Evolutionary conservation across 2,113 vertebrate genomes (phyloP).

Genomic region (Loxodonta africana): DNA sequence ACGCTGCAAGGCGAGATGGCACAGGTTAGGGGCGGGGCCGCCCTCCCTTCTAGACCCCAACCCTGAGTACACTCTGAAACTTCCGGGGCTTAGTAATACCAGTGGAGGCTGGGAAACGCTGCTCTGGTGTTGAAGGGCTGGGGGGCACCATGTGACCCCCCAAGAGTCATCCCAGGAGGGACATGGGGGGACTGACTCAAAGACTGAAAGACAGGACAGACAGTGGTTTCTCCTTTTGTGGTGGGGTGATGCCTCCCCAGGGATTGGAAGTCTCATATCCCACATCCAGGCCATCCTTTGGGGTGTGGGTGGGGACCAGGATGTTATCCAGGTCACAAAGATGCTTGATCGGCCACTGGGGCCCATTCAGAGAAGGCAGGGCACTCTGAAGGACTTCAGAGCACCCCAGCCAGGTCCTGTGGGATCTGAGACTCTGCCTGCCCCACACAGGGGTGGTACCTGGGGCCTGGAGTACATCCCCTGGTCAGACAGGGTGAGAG

Average conservation of each 20-base stretch:
- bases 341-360: neutral
- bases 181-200: too few species aligned
- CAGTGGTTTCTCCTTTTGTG: neutral
- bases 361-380: fast-evolving
- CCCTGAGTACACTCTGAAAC: neutral
- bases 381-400: fast-evolving
- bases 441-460: neutral
- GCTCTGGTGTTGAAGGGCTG: neutral
- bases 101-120: neutral
- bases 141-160: neutral
- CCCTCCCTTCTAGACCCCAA: neutral
- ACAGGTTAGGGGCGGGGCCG: neutral
- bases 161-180: neutral
- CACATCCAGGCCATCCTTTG: neutral
- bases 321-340: neutral
- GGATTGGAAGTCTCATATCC: neutral
- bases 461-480: neutral
- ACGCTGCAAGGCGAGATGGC: constrained; percentile 25
- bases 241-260: neutral
- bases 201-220: neutral
- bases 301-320: too few species aligned
- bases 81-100: fast-evolving
- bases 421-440: neutral
- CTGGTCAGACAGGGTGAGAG: neutral
- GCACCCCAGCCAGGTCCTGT: too few species aligned